These are phyloP conservation scores for Leptinotarsa undecemlineata DNA, from an alignment of 1,140 invertebrate species.

Conservation along the genomic window DNA sequence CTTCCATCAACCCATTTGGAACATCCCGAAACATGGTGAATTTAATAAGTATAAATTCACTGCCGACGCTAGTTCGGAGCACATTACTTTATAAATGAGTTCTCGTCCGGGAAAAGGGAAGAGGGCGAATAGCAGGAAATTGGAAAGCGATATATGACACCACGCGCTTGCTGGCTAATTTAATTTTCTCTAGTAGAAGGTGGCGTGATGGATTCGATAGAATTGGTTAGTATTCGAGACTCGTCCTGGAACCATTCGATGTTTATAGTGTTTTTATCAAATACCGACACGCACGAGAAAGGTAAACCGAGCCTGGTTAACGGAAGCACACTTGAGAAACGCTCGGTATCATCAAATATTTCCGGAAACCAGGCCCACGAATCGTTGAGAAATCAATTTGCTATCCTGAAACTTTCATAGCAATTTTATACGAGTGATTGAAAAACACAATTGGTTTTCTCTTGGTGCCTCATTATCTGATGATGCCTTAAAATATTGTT, in stretches of 20 bases:
- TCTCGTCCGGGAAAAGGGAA: slow-evolving; percentile 10
- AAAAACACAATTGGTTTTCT: too few species aligned
- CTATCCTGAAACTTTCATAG: too few species aligned
- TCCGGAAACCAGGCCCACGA: too few species aligned
- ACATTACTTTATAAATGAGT: slow-evolving; percentile 19
- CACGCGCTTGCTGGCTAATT: slow-evolving; percentile 17
- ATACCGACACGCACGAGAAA: slow-evolving; percentile 8
- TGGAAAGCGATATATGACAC: slow-evolving; percentile 23
- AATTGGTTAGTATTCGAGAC: slow-evolving; percentile 17
- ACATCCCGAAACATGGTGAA: too few species aligned
- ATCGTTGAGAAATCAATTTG: too few species aligned
- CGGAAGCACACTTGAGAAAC: neutral
- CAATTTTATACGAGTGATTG: too few species aligned
- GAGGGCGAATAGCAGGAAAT: slow-evolving; percentile 11
- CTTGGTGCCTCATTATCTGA: too few species aligned
- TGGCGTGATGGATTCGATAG: slow-evolving; percentile 21
- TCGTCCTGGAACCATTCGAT: neutral
- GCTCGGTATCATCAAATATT: too few species aligned
- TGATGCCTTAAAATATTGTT: too few species aligned
- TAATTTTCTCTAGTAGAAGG: slow-evolving; percentile 12
- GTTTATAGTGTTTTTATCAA: slow-evolving; percentile 8
- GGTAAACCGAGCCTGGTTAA: neutral
- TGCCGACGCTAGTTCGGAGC: neutral
- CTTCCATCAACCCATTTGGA: too few species aligned
- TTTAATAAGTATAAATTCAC: too few species aligned